These are phyloP conservation scores for Drosophila serrata DNA, from an alignment of 1,140 invertebrate genomes.

Conservation along the genomic window DNA sequence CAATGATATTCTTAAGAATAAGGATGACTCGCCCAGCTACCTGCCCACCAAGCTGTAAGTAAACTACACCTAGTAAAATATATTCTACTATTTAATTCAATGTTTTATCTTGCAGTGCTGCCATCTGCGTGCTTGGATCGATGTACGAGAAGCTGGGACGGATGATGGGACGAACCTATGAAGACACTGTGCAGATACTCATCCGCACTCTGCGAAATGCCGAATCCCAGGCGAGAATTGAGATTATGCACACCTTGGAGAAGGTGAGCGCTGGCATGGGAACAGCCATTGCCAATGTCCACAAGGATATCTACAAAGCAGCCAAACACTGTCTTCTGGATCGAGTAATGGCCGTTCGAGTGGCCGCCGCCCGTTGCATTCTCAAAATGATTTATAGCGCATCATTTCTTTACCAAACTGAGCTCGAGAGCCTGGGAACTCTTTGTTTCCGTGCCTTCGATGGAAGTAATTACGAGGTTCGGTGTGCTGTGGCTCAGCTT, in stretches of 20 bases:
- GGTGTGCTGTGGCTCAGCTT: slow-evolving; percentile 96
- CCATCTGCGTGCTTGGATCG: slow-evolving; percentile 97
- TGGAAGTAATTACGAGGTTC: slow-evolving; percentile 97
- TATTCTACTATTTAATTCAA: neutral
- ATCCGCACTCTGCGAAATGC: slow-evolving; percentile 96
- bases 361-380: slow-evolving; percentile 95
- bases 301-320: slow-evolving; percentile 97
- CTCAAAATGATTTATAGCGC: slow-evolving; percentile 95
- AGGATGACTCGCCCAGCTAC: slow-evolving; percentile 98
- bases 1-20: slow-evolving; percentile 98
- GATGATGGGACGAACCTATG: slow-evolving; percentile 99
- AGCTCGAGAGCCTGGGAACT: slow-evolving; percentile 95
- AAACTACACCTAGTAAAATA: rapidly evolving
- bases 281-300: slow-evolving; percentile 92
- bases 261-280: slow-evolving; percentile 96
- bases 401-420: slow-evolving; percentile 94
- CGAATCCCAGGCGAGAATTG: slow-evolving; percentile 97
- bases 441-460: slow-evolving; percentile 96
- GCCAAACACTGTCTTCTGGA: slow-evolving; percentile 94
- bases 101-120: slow-evolving; percentile 89
- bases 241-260: slow-evolving; percentile 98
- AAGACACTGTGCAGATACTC: slow-evolving; percentile 97
- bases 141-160: slow-evolving; percentile 99
- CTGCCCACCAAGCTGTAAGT: slow-evolving; percentile 96
- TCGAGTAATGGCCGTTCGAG: slow-evolving; percentile 95